phyloP scores from a whole-genome alignment of 2,113 vertebrate species.

The Coptodon rendalli region DNA sequence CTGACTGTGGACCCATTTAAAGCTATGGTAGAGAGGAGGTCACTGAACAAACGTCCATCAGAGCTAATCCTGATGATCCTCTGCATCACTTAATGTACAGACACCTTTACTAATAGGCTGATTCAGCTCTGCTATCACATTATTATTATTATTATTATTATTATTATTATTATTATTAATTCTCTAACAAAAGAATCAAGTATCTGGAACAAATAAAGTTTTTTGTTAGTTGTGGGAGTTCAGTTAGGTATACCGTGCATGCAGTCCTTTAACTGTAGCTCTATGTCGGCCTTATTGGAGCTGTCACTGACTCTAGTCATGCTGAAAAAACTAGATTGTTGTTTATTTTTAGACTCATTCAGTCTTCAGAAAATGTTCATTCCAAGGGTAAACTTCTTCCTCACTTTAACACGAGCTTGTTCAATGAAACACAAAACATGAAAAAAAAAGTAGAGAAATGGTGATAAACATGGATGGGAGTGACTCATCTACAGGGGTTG shows the following conservation, averaged over 20 bases:
- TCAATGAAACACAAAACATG: not conserved
- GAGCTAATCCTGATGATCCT: not conserved
- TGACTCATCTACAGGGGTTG: not conserved
- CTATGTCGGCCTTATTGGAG: not conserved
- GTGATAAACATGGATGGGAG: not conserved
- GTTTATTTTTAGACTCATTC: not conserved
- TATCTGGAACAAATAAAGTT: not conserved
- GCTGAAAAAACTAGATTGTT: not conserved
- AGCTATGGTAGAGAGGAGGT: not conserved
- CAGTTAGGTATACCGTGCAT: not conserved
- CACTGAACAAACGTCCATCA: not conserved
- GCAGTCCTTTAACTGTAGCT: not conserved
- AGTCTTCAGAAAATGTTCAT: not conserved
- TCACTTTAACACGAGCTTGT: not conserved
- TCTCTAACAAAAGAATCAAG: not conserved
- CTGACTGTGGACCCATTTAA: not conserved
- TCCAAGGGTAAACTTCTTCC: not conserved
- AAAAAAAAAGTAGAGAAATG: not conserved
- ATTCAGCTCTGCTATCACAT: not conserved
- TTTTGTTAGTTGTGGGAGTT: not conserved
- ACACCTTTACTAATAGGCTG: not conserved
- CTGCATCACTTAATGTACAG: not conserved
- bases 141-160: not conserved
- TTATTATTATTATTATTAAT: not conserved
- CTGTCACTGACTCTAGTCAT: not conserved